phyloP scores from a whole-genome alignment of 2,113 vertebrate species.

The Tupaia tana region DNA sequence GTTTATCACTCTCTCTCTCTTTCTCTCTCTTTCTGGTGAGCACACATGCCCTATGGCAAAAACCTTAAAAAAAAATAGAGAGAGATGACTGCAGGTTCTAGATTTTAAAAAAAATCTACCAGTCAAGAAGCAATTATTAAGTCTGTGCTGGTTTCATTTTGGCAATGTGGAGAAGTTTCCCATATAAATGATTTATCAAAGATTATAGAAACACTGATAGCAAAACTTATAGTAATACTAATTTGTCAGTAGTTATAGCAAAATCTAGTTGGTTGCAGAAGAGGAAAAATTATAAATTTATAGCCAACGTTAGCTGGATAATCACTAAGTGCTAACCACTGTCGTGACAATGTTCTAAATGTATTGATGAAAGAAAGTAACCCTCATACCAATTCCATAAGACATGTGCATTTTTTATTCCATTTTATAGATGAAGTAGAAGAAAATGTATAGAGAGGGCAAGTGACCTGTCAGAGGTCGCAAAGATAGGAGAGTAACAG shows the following conservation, averaged over 20 bases:
- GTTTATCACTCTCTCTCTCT: too few relatives aligned
- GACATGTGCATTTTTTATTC: not conserved
- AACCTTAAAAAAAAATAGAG: too few relatives aligned
- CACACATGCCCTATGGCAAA: too few relatives aligned
- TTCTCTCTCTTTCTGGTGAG: too few relatives aligned
- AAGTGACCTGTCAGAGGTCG: not conserved
- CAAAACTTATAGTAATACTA: not conserved
- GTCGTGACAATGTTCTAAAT: not conserved
- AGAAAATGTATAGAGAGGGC: not conserved
- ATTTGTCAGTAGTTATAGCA: not conserved
- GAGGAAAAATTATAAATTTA: not conserved
- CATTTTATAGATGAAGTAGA: conserved; percentile 16
- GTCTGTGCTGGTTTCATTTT: not conserved
- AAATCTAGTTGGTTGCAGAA: not conserved
- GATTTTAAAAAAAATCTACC: not conserved
- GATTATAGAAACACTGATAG: not conserved
- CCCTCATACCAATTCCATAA: not conserved
- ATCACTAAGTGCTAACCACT: not conserved
- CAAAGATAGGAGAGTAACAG: not conserved
- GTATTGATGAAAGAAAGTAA: not conserved
- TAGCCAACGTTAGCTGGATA: not conserved
- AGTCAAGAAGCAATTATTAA: not conserved
- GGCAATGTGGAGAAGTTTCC: not conserved
- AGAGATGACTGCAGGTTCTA: not conserved
- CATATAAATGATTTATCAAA: not conserved